Evolutionary conservation across 35 echinoderm and acorn worm species (phyloP), one percentile per base, ranked within the genome.

Genomic region (Hemicentrotus pulcherrimus): DNA sequence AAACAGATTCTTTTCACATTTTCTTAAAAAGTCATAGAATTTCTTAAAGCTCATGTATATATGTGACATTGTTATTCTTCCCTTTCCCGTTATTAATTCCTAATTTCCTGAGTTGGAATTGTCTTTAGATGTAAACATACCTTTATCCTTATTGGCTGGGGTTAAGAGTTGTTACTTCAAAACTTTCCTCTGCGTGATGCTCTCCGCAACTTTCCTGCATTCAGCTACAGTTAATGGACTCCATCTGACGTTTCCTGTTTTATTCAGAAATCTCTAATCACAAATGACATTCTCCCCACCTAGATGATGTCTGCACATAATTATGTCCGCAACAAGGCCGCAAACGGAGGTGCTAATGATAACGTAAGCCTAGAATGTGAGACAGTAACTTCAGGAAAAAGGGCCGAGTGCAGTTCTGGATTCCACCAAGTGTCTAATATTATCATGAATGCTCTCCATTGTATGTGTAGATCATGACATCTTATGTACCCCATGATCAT

Each of bases 291-390:
- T 90, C 32, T 70, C 86, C 65, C 24, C 61, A 47, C 94, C 60
- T 86, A 96, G 96, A 92, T 96, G n/a, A 89, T 97, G 96, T 94
- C 95, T 32, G 97, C 94, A 31, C 97, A 97, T 94, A 96, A 86
- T 70, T 60, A 47, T 70, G 94, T 96, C 32, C 91, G 60, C 97
- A 96, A 85, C 96, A 97, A 95, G 97, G 90, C 94, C 46, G 95
- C 52, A 35, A 94, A 65, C 16, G 33, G 52, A 61, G 46, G 32
- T 90, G 13, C 47, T 78, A 95, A 95, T 32, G 28, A 86, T 5
- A 55, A 86, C 19, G 47, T 86, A 88, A 50, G 85, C 30, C 32
- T 78, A 59, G 11, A 16, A 59, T 13, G 52, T 78, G 65, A n/a
- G 65, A 22, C 65, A n/a, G 65, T 78, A 22, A 78, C 28, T 24